phyloP scores from a whole-genome alignment of 2,888 invertebrate species.

The Keiferia lycopersicella region DNA sequence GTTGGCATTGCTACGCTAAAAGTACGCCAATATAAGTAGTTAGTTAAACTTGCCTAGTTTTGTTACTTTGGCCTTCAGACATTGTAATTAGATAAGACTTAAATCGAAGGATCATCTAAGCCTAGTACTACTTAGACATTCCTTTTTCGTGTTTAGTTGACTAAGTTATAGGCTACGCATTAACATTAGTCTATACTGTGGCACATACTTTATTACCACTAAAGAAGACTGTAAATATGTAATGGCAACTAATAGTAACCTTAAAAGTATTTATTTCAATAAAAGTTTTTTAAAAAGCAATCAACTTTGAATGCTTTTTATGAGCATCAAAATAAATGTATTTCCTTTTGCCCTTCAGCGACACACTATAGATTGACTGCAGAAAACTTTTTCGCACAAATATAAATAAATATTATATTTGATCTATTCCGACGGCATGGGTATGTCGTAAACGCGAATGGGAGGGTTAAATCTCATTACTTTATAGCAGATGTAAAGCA shows the following conservation, averaged over 20 bases:
- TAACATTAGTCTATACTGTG: background rate
- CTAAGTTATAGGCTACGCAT: background rate
- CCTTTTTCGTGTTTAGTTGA: background rate
- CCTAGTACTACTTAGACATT: background rate
- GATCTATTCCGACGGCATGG: conserved; percentile 60
- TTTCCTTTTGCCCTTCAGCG: background rate
- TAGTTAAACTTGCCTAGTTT: background rate
- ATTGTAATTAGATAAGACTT: background rate
- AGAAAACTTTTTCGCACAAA: conserved; percentile 34
- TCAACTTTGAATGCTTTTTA: no score
- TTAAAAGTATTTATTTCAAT: no score
- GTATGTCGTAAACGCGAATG: conserved; percentile 70
- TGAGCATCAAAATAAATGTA: no score
- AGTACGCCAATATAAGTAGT: no score
- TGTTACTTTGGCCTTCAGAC: background rate
- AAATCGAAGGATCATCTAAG: background rate
- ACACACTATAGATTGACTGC: conserved; percentile 16
- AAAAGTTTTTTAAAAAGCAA: no score
- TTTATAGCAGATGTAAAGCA: conserved; percentile 76
- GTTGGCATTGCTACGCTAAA: no score
- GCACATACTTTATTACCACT: no score
- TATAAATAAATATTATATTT: conserved; percentile 58
- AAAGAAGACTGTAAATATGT: no score
- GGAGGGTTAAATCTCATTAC: conserved; percentile 78
- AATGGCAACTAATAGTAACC: no score